Percentiles rank a stretch among this genome's conserved stretches.
phyloP scores from a whole-genome alignment of 2,888 invertebrate genomes.

The Andrena flavipes region DNA sequence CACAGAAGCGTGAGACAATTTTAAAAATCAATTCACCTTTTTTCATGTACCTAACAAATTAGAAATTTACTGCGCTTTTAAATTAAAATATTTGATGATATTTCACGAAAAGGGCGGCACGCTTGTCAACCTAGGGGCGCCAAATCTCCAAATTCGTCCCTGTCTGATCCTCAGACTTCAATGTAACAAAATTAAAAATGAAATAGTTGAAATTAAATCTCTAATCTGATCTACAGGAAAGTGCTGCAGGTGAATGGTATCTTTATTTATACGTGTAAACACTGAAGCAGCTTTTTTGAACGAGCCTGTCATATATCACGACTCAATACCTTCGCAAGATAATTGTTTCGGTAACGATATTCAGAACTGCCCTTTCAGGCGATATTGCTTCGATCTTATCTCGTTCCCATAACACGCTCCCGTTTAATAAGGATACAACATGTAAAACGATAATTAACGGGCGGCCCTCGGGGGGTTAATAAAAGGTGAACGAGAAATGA shows the following conservation, averaged over 20 bases:
- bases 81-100: too few species aligned
- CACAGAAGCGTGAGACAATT: too few species aligned
- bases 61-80: too few species aligned
- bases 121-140: too few species aligned
- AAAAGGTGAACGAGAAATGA: slow-evolving; percentile 29
- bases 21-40: too few species aligned
- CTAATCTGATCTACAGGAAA: neutral
- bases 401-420: neutral
- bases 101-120: too few species aligned
- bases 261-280: neutral
- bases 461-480: neutral
- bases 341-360: slow-evolving; percentile 8
- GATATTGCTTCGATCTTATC: neutral
- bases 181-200: neutral
- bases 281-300: neutral
- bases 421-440: slow-evolving; percentile 14
- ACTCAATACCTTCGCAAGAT: neutral
- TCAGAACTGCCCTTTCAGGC: neutral
- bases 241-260: neutral
- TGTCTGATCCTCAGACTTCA: neutral
- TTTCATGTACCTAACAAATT: too few species aligned
- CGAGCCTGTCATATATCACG: neutral
- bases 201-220: neutral
- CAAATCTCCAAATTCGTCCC: too few species aligned
- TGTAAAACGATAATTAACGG: slow-evolving; percentile 18